Percentiles rank a stretch among this genome's conserved stretches.
Evolutionary conservation across 2,888 invertebrate species (phyloP).

Genomic region (Acholoe squamosa): DNA sequence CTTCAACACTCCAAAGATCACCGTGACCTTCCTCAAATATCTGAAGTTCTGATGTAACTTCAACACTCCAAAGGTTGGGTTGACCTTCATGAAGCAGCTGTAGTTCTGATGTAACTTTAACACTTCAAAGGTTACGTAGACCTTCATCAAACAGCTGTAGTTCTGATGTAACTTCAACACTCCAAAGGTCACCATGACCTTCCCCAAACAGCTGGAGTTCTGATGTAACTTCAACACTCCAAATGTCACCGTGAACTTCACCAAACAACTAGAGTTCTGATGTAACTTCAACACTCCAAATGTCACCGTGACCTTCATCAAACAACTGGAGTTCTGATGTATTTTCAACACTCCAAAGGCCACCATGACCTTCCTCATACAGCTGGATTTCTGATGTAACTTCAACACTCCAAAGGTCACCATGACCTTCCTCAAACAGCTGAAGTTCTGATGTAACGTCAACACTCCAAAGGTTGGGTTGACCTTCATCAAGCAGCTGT

Average conservation of each 20-base stretch:
- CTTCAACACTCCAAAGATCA: neutral
- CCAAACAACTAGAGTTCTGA: no score
- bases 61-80: neutral
- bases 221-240: neutral
- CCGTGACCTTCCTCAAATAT: neutral
- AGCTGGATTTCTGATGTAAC: no score
- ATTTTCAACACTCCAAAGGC: no score
- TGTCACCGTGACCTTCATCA: no score
- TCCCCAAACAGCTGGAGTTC: neutral
- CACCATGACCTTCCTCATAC: no score
- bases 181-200: no score
- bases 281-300: neutral
- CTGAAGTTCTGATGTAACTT: neutral
- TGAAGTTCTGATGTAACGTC: neutral
- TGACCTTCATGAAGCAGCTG: conserved; percentile 1
- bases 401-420: no score
- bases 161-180: neutral
- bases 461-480: neutral
- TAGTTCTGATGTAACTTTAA: neutral
- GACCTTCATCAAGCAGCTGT: no score
- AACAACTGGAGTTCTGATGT: conserved; percentile 6
- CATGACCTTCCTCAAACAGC: no score
- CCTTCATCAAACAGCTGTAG: no score
- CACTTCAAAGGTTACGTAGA: no score
- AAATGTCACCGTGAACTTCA: no score